phyloP scores from a whole-genome alignment of 2,888 invertebrate genomes.

The Nephrocerus scutellatus region DNA sequence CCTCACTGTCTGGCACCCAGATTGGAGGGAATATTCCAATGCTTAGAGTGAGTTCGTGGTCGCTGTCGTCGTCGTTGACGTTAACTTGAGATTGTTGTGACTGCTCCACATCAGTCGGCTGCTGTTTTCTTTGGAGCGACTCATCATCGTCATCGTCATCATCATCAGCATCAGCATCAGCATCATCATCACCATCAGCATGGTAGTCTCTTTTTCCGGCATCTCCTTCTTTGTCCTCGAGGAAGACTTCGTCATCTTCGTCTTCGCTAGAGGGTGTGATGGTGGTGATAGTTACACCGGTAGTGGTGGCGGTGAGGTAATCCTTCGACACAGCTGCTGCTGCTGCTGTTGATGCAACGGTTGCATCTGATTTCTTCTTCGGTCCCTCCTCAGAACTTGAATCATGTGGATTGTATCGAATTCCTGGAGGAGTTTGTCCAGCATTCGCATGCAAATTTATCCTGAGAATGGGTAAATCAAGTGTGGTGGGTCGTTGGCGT shows the following conservation, averaged over 20 bases:
- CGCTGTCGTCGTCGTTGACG: constrained; percentile 23
- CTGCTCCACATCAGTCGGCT: constrained; percentile 2
- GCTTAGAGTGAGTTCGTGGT: too few relatives aligned
- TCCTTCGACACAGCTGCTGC: neutral
- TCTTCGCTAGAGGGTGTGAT: constrained; percentile 4
- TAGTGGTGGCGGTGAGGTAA: neutral
- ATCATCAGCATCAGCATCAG: constrained; percentile 1
- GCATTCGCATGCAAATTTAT: constrained; percentile 32
- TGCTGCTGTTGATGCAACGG: neutral
- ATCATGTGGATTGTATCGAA: constrained; percentile 17
- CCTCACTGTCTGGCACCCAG: constrained; percentile 82
- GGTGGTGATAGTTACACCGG: neutral
- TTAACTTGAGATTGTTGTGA: too few relatives aligned
- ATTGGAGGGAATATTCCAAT: constrained; percentile 73
- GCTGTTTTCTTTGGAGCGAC: neutral
- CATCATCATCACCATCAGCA: neutral
- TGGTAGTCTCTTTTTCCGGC: neutral
- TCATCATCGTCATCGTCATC: constrained; percentile 4
- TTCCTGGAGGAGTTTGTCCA: constrained; percentile 40
- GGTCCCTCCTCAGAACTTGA: constrained; percentile 26
- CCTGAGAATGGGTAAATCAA: constrained; percentile 35
- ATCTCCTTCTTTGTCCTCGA: neutral
- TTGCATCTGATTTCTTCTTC: neutral
- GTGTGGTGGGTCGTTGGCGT: constrained; percentile 42
- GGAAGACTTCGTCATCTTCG: constrained; percentile 2